Percentiles rank a stretch among this genome's conserved stretches.
Conservation (phyloP, 2,888 invertebrate species). For the Minunthozetes semirufus region DNA sequence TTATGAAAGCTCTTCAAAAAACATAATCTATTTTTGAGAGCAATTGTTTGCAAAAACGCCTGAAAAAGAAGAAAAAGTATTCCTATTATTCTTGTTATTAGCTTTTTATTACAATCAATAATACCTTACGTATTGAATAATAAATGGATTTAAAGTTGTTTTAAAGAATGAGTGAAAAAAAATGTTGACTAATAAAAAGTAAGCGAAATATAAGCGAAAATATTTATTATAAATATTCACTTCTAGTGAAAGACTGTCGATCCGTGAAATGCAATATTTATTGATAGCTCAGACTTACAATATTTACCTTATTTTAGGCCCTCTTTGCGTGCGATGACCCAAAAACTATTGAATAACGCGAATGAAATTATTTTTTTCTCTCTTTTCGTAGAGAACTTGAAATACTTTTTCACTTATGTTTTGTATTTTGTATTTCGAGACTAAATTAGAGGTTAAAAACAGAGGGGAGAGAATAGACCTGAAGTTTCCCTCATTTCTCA, state of each 20-base stretch:
- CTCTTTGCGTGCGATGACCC: neutral
- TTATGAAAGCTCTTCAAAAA: too few species aligned
- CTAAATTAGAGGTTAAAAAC: too few species aligned
- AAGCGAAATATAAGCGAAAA: neutral
- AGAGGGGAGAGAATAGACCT: too few species aligned
- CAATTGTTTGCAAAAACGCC: too few species aligned
- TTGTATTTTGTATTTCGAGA: neutral
- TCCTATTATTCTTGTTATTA: too few species aligned
- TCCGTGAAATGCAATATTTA: constrained; percentile 6
- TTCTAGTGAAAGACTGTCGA: neutral
- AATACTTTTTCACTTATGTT: neutral
- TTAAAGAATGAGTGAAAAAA: neutral
- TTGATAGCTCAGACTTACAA: neutral
- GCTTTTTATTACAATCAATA: too few species aligned
- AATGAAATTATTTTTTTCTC: neutral
- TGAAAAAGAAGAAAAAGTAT: neutral
- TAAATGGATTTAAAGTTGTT: too few species aligned
- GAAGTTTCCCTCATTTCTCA: too few species aligned
- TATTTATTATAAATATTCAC: neutral
- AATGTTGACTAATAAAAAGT: neutral
- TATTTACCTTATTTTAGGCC: neutral
- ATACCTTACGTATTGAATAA: too few species aligned
- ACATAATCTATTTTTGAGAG: too few species aligned
- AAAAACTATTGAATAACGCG: neutral
- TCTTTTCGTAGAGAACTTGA: neutral